These are phyloP conservation scores for Euphydryas editha DNA, from an alignment of 2,888 invertebrate species.

Conservation along the genomic window DNA sequence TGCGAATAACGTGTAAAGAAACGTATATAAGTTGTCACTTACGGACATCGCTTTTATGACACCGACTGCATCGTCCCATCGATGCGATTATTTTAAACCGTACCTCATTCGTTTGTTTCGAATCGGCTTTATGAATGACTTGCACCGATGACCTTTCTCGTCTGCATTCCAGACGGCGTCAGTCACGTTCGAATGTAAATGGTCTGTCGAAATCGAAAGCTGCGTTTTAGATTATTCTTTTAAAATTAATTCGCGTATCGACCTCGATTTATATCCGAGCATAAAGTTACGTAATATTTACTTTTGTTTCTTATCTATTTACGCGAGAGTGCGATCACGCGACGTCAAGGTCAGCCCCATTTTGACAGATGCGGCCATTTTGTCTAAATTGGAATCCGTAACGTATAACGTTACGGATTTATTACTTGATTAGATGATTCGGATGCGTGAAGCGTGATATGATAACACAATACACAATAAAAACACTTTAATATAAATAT, in stretches of 20 bases:
- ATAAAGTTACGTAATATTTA: constrained; percentile 49
- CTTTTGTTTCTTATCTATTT: constrained; percentile 28
- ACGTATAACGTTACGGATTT: not conserved
- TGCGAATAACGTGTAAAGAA: constrained; percentile 59
- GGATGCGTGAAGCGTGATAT: constrained; percentile 53
- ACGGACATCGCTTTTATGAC: constrained; percentile 20
- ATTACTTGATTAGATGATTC: constrained; percentile 41
- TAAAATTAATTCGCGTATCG: constrained; percentile 13
- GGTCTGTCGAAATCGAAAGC: constrained; percentile 57
- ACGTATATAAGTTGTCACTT: constrained; percentile 59
- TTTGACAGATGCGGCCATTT: constrained; percentile 50
- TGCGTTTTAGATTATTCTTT: constrained; percentile 43
- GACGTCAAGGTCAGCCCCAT: constrained; percentile 64
- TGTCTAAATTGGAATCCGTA: constrained; percentile 54
- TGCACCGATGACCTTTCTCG: constrained; percentile 44
- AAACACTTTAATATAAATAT: constrained; percentile 50
- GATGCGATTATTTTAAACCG: not conserved
- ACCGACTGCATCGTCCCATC: not conserved
- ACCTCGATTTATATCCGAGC: constrained; percentile 60
- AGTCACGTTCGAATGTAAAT: constrained; percentile 51
- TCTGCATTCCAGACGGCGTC: constrained; percentile 49
- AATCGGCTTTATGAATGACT: constrained; percentile 17
- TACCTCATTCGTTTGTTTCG: not conserved
- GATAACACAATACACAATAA: constrained; percentile 44
- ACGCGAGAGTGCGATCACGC: constrained; percentile 44